phyloP scores from a whole-genome alignment of 2,113 vertebrate species.

The Prunella himalayana region DNA sequence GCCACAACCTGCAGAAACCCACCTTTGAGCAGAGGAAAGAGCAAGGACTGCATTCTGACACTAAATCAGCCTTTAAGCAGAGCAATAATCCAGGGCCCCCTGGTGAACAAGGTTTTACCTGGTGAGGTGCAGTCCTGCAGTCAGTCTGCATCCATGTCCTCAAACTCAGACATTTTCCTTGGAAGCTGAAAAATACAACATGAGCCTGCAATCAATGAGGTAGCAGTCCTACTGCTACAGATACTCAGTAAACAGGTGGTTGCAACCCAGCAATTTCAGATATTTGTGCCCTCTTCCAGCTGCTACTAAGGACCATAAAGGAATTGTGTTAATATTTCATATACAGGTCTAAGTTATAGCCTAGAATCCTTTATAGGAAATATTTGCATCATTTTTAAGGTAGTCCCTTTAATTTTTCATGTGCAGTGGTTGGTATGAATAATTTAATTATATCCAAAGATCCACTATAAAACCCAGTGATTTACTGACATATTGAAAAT shows the following conservation, averaged over 20 bases:
- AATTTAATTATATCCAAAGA: not conserved
- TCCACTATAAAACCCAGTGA: not conserved
- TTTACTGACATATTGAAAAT: not conserved
- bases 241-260: not conserved
- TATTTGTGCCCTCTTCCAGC: not conserved
- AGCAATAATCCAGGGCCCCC: not conserved
- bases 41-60: not conserved
- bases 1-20: rapidly evolving
- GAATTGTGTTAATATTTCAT: not conserved
- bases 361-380: not conserved
- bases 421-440: not conserved
- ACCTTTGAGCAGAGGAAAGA: not conserved
- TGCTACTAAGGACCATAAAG: not conserved
- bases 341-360: not conserved
- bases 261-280: not conserved
- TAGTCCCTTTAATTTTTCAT: not conserved
- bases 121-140: not conserved
- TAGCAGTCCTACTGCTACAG: not conserved
- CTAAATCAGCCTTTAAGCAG: not conserved
- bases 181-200: not conserved
- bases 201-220: not conserved
- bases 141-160: rapidly evolving
- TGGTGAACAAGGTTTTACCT: not conserved
- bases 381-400: not conserved
- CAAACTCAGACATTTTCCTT: not conserved